Evolutionary conservation across 2,888 invertebrate genomes (phyloP).

Genomic region (Steinernema carpocapsae): DNA sequence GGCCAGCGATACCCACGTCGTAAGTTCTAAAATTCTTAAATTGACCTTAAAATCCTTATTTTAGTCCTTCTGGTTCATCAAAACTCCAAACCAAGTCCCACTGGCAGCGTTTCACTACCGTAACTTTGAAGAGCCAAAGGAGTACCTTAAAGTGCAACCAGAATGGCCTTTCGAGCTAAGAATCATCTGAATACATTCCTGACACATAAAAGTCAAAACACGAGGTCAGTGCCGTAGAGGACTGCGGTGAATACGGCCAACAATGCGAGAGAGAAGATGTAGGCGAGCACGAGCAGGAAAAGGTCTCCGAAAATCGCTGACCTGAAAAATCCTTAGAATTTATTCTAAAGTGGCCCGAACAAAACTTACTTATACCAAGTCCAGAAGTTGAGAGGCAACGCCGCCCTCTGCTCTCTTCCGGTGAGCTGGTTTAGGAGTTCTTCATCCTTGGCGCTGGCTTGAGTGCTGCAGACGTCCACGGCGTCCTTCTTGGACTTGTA

Average conservation of each 20-base stretch:
- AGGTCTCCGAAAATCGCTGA: neutral
- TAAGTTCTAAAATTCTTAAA: no score
- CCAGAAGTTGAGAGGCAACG: no score
- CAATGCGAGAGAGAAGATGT: neutral
- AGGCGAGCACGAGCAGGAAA: neutral
- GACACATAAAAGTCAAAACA: neutral
- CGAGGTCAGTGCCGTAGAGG: neutral
- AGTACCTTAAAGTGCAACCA: no score
- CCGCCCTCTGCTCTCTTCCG: no score
- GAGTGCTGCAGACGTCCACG: no score
- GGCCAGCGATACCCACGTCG: neutral
- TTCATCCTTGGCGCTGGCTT: no score
- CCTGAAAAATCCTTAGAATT: neutral
- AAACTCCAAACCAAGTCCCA: neutral
- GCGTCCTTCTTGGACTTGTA: no score
- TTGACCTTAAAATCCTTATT: no score
- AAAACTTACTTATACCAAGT: no score
- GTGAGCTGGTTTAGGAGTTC: no score
- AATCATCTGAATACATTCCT: neutral
- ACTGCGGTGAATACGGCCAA: neutral
- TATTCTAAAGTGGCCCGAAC: neutral
- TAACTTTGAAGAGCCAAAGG: slow-evolving; percentile 3
- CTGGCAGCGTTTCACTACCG: neutral
- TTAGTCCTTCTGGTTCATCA: no score
- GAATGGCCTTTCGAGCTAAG: neutral